Evolutionary conservation across 2,113 vertebrate genomes (phyloP), one percentile per base, ranked within the genome.

Genomic region (Canis aureus): DNA sequence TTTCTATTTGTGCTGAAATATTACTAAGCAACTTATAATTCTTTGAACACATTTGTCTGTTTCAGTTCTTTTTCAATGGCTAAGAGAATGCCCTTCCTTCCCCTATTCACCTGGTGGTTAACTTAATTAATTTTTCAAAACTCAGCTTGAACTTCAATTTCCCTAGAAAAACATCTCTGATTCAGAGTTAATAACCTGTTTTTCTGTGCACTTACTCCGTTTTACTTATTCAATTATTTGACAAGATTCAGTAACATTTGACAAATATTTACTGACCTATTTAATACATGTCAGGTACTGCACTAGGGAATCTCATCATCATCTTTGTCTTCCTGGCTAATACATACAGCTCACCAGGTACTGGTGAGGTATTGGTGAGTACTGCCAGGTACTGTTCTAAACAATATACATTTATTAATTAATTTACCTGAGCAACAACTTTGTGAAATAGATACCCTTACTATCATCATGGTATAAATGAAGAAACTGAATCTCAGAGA

Each of bases 101-200:
- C 5, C 35, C 32, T 43, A 20, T 25, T 91, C 32, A 78, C 25
- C 43, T 93, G 29, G 38, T 84, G 22, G 43, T 74, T 49, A 94
- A 49, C 4, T 49, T 20, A 38, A 38, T 84, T n/a, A 38, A 94
- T 43, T 97, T 94, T 94, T 94, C 38, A 92, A 92, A 97, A n/a
- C 71, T 67, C 8, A n/a, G 15, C 19, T 78, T 92, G 64, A 66
- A 59, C 32, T 90, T 97, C 6, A 23, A n/a, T 92, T 84, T 79
- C 27, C 13, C 62, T 71, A 53, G 49, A 73, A 88, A 83, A 91
- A 66, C 15, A 59, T 96, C 20, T 5, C 49, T 60, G 25, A 57
- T 32, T 73, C 59, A 81, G 16, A 82, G 15, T 90, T 64, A 90
- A 91, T 89, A 78, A 78, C 60, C 82, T 23, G 9, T 53, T 85